Conservation (phyloP, 2,797 vertebrate genomes). For the Eidolon dupreanum region DNA sequence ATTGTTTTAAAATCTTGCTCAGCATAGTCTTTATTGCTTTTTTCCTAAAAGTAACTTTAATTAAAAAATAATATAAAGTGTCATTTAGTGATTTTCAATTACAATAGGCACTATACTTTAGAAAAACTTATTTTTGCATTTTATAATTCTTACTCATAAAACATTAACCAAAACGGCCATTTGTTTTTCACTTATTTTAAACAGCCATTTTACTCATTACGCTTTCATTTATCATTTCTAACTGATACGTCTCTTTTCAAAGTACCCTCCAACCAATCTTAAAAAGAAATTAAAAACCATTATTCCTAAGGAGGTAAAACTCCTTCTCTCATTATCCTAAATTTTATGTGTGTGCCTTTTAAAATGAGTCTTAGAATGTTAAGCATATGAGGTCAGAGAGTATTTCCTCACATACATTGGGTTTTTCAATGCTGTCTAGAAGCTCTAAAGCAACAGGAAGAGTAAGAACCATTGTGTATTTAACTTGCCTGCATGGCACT, state of each 20-base stretch:
- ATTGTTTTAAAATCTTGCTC: slow-evolving; percentile 44
- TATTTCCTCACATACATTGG: neutral
- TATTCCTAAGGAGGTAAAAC: slow-evolving; percentile 45
- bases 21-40: slow-evolving; percentile 49
- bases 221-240: neutral
- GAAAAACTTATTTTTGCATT: slow-evolving; percentile 16
- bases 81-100: slow-evolving; percentile 46
- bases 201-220: neutral
- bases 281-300: slow-evolving; percentile 50
- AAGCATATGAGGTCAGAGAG: slow-evolving; percentile 8
- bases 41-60: slow-evolving; percentile 65
- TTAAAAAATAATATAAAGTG: slow-evolving; percentile 57
- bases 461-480: neutral
- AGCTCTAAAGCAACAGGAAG: neutral
- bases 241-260: slow-evolving; percentile 32
- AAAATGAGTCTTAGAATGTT: slow-evolving; percentile 51
- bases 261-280: slow-evolving; percentile 1
- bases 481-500: neutral
- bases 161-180: neutral
- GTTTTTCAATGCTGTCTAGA: neutral
- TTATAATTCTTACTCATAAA: slow-evolving; percentile 49
- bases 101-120: slow-evolving; percentile 15
- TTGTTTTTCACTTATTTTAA: slow-evolving; percentile 56
- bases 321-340: slow-evolving; percentile 20
- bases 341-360: slow-evolving; percentile 6